These are phyloP conservation scores for Aselliscus stoliczkanus DNA, from an alignment of 2,797 vertebrate species.

Conservation along the genomic window DNA sequence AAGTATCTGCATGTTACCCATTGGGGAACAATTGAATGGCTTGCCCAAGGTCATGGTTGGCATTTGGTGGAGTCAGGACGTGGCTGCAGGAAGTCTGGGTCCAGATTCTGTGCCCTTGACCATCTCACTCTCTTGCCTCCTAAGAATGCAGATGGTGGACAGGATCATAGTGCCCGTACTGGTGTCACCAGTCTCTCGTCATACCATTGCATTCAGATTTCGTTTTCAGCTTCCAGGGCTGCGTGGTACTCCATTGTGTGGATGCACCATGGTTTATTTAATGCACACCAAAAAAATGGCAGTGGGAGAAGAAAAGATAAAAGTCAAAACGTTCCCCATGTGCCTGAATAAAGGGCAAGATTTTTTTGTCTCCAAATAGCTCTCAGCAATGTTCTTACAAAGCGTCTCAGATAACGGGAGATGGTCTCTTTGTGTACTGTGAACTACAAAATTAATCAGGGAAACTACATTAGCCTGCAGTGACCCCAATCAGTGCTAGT, in stretches of 20 bases:
- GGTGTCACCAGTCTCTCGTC: neutral
- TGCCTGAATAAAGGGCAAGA: neutral
- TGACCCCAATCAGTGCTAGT: constrained; percentile 40
- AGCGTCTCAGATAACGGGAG: neutral
- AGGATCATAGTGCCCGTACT: fast-evolving
- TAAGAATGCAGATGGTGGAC: fast-evolving
- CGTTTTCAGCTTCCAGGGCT: neutral
- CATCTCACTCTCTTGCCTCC: neutral
- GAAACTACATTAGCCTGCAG: constrained; percentile 26
- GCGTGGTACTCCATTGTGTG: neutral
- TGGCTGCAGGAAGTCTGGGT: neutral
- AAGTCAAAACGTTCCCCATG: neutral
- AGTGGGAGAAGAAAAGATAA: neutral
- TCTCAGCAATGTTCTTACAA: neutral
- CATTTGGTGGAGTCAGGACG: neutral
- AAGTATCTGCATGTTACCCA: neutral
- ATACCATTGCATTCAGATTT: neutral
- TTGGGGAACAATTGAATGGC: neutral
- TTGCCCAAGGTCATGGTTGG: neutral
- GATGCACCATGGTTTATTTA: neutral
- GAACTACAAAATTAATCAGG: constrained; percentile 20
- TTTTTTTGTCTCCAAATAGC: neutral
- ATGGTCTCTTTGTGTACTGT: neutral
- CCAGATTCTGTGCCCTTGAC: fast-evolving
- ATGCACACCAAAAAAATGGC: neutral